These are phyloP conservation scores for Fulica atra DNA, from an alignment of 2,113 vertebrate genomes.

Conservation along the genomic window DNA sequence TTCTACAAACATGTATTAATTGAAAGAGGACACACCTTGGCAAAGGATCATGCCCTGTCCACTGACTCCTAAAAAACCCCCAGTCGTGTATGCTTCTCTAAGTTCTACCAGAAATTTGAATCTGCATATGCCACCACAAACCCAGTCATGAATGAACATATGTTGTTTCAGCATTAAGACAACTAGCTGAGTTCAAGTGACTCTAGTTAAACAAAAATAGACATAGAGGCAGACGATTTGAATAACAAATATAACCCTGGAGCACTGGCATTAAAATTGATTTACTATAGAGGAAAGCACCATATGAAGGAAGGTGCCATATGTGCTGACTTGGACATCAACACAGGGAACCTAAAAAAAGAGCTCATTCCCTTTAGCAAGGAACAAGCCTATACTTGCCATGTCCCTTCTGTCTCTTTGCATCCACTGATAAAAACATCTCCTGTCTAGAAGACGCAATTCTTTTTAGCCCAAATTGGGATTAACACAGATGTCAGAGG, in stretches of 20 bases:
- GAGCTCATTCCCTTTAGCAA: not conserved
- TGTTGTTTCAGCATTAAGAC: not conserved
- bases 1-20: not conserved
- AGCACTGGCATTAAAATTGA: not conserved
- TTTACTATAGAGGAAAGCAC: not conserved
- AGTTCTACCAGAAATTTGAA: not conserved
- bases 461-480: not conserved
- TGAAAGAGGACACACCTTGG: not conserved
- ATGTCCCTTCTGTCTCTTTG: not conserved
- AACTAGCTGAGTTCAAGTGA: not conserved
- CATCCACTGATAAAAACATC: not conserved
- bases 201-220: not conserved
- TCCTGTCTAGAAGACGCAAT: fast-evolving
- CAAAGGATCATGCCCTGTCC: not conserved
- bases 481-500: not conserved
- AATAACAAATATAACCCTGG: not conserved
- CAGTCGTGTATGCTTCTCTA: not conserved
- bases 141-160: not conserved
- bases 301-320: not conserved
- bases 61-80: not conserved
- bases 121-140: not conserved
- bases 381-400: not conserved
- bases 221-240: not conserved
- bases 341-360: not conserved
- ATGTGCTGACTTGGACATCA: not conserved